These are phyloP conservation scores for Pseudochaenichthys georgianus DNA, from an alignment of 2,797 vertebrate species.

Conservation along the genomic window DNA sequence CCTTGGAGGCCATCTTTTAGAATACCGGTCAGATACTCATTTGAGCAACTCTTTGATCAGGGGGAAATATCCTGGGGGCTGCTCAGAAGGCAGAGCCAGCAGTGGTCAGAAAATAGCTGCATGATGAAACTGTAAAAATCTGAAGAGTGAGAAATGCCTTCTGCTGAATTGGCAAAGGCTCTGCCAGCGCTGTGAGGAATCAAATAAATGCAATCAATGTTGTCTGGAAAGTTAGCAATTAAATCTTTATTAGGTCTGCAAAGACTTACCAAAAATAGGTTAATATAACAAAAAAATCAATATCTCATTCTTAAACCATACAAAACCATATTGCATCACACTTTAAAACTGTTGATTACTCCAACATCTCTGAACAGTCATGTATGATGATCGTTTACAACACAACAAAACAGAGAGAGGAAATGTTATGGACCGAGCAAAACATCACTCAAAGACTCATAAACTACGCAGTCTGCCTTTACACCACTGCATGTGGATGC, in stretches of 20 bases:
- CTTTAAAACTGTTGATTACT: conserved; percentile 66
- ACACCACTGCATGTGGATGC: conserved; percentile 36
- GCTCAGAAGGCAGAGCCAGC: conserved; percentile 36
- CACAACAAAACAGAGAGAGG: conserved; percentile 39
- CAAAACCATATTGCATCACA: conserved; percentile 80
- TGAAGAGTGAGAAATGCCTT: conserved; percentile 27
- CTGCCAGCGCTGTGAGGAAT: conserved; percentile 17
- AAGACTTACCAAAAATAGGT: conserved; percentile 84
- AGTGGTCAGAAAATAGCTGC: conserved; percentile 49
- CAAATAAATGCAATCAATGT: conserved; percentile 58
- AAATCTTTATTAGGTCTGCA: conserved; percentile 86
- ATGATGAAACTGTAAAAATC: conserved; percentile 52
- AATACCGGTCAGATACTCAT: conserved; percentile 10
- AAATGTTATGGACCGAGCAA: conserved; percentile 49
- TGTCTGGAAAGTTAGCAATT: conserved; percentile 75
- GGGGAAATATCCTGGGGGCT: conserved; percentile 37
- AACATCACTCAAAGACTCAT: conserved; percentile 41
- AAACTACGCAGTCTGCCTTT: conserved; percentile 42
- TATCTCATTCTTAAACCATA: conserved; percentile 80
- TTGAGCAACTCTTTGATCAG: conserved; percentile 33
- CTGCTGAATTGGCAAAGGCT: conserved; percentile 16
- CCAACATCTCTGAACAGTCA: conserved; percentile 64
- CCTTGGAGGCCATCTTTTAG: not conserved
- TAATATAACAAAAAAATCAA: conserved; percentile 84
- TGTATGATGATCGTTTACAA: conserved; percentile 57